These are phyloP conservation scores for Nibea coibor DNA, from an alignment of 2,113 vertebrate genomes.

Conservation along the genomic window DNA sequence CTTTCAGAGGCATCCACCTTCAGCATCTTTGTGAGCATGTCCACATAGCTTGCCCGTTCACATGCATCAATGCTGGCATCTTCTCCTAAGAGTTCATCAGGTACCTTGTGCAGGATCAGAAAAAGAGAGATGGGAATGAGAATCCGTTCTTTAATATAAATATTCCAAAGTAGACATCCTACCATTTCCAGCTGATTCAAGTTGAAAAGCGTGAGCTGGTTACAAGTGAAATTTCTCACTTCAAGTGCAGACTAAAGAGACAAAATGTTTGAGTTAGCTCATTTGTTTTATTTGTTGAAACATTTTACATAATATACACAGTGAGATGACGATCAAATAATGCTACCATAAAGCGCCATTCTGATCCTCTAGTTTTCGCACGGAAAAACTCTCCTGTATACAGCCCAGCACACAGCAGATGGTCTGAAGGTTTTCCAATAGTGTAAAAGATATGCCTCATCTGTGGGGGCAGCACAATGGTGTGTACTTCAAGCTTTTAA, in stretches of 20 bases:
- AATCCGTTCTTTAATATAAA: neutral
- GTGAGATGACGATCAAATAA: neutral
- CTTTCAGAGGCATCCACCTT: neutral
- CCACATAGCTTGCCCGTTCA: slow-evolving; percentile 1
- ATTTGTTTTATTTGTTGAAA: neutral
- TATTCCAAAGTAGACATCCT: neutral
- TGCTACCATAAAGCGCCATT: neutral
- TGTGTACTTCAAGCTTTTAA: neutral
- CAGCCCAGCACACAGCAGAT: neutral
- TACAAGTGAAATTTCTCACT: neutral
- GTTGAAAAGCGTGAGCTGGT: neutral
- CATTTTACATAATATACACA: neutral
- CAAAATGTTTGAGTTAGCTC: neutral
- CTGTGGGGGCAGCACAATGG: slow-evolving; percentile 10
- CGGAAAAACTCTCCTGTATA: neutral
- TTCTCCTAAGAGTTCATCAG: neutral
- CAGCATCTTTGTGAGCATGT: slow-evolving; percentile 5
- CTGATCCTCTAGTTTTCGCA: accelerated
- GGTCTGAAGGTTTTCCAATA: neutral
- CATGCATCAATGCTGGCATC: neutral
- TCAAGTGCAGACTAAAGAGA: neutral
- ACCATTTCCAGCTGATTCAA: neutral
- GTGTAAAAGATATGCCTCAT: neutral
- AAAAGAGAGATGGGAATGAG: neutral
- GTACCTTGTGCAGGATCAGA: neutral